Base-by-base conservation (phyloP, 2,797 vertebrate genomes). In the Acomys russatus region DNA sequence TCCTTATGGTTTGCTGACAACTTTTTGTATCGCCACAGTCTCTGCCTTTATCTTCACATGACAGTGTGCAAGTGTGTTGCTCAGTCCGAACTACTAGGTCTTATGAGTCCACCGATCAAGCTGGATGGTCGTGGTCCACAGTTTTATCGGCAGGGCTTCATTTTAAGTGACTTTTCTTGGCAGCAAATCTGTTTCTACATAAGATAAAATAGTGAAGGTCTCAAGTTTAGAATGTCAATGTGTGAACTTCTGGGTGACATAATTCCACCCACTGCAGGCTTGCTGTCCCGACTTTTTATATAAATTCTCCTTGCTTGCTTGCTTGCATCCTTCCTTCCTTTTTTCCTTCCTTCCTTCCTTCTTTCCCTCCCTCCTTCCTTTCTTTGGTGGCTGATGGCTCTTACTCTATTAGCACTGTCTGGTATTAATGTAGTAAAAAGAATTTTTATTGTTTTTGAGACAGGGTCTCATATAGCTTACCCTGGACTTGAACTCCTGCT, bases 1-100 rank as follows among this genome's bases (percentile, higher is more conserved):
- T 38, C 59, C 66, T 0, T 3, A 17, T 30, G 25, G 23, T 54
- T 66, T 66, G 51, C 59, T 35, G 35, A 51, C 28, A 23, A 3
- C 14, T 56, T 68, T 76, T 7, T 59, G n/a, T 0, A 4, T 84
- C 30, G 0, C 7, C 6, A 49, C 51, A 12, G 0, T 66, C 80
- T 93, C 28, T 93, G 71, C 82, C 61, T 80, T 80, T 54, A 17
- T 51, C 59, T 77, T 79, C 35, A 49, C 15, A 23, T 73, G 71
- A 93, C 25, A 7, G 25, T 33, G 4, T 78, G 38, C 15, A 2
- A 10, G 4, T 54, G 7, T 9, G 0, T 20, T 15, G 54, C 86
- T 83, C 2, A 9, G n/a, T 54, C 35, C 30, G 79, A 23, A 74
- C 22, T 44, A 38, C 10, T n/a, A 0, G 18, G 10, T 78, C 66